Conservation (phyloP, 2,888 invertebrate species). For the Mimachlamys varia region DNA sequence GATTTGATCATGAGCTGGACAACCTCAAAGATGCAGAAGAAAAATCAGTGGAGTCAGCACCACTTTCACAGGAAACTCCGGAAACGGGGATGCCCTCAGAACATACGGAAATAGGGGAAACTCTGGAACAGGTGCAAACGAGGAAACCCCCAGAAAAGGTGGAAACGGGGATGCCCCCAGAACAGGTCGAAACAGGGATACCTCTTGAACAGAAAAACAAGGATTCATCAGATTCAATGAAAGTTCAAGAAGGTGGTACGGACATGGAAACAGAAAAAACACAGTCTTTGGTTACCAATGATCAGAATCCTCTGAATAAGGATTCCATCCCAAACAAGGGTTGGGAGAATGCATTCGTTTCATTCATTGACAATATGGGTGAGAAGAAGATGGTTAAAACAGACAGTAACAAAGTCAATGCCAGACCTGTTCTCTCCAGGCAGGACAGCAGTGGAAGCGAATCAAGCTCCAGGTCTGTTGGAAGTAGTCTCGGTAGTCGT, state of each 20-base stretch:
- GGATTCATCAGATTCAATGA: not conserved
- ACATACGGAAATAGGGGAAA: too few relatives aligned
- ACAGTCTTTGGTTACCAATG: not conserved
- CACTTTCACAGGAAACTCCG: not conserved
- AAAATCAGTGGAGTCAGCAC: not conserved
- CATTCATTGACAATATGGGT: conserved; percentile 11
- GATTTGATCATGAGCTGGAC: not conserved
- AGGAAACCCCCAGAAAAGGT: too few relatives aligned
- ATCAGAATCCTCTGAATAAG: not conserved
- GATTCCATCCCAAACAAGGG: not conserved
- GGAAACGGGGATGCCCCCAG: too few relatives aligned
- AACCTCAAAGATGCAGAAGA: not conserved
- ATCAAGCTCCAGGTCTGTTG: not conserved
- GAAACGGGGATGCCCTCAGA: not conserved
- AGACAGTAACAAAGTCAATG: not conserved
- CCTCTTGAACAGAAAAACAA: not conserved
- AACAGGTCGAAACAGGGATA: too few relatives aligned
- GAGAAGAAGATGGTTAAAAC: not conserved
- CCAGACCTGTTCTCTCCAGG: not conserved
- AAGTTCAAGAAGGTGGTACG: not conserved
- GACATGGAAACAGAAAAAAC: not conserved
- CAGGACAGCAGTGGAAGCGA: conserved; percentile 28
- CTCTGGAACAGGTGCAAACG: too few relatives aligned
- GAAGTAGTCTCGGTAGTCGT: not conserved
- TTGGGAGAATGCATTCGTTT: conserved; percentile 11